Conservation (phyloP, 2,888 invertebrate species). For the Tiphia femorata region DNA sequence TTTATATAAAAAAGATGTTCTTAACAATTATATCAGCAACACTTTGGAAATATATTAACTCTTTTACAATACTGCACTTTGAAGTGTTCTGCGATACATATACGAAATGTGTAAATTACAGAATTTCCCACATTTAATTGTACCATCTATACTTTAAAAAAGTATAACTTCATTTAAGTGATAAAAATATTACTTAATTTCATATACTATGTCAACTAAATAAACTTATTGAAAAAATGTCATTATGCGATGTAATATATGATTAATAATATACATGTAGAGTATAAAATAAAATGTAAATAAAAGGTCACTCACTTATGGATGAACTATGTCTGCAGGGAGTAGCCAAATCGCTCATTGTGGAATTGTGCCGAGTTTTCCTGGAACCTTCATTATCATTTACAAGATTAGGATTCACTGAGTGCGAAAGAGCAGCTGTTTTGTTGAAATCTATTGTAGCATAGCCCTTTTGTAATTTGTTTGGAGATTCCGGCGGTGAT, state of each 20-base stretch:
- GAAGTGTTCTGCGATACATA: conserved; percentile 2
- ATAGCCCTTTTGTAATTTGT: conserved; percentile 76
- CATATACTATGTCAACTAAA: not conserved
- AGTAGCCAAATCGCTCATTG: conserved; percentile 73
- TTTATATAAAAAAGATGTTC: conserved; percentile 30
- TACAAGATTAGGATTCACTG: conserved; percentile 79
- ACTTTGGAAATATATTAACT: conserved; percentile 31
- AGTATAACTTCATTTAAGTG: conserved; percentile 8
- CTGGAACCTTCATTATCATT: conserved; percentile 81
- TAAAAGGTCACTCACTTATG: conserved; percentile 70
- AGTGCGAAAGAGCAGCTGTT: conserved; percentile 89
- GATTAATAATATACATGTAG: conserved; percentile 2
- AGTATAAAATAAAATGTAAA: conserved; percentile 10
- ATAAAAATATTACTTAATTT: not conserved
- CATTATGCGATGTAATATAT: not conserved
- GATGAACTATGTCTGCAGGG: conserved; percentile 73
- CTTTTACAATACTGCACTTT: conserved; percentile 36
- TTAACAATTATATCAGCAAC: conserved; percentile 5
- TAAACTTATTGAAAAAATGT: not conserved
- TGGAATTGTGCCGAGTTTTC: conserved; percentile 87
- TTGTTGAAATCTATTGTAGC: conserved; percentile 95
- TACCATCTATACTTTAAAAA: conserved; percentile 21
- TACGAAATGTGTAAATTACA: conserved; percentile 14
- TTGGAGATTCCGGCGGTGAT: conserved; percentile 71
- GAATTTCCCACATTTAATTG: not conserved